Conservation (phyloP, 1,140 invertebrate species). For the Meloidogyne chitwoodi region DNA sequence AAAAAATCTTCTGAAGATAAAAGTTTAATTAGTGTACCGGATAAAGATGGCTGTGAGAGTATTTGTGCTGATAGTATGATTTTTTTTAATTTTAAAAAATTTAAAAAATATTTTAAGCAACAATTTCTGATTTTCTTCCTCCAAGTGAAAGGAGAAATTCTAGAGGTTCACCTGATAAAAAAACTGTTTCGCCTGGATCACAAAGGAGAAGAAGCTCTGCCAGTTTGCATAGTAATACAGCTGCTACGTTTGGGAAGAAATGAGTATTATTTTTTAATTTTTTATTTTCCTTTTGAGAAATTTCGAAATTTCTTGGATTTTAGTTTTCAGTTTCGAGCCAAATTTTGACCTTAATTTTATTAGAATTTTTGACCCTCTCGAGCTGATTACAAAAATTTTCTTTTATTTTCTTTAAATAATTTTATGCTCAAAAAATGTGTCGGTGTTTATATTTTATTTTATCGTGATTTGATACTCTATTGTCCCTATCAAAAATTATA, state of each 20-base stretch:
- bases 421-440: neutral
- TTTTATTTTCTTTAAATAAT: neutral
- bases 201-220: neutral
- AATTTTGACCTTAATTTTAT: no score
- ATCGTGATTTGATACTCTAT: no score
- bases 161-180: slow-evolving; percentile 10
- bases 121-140: slow-evolving; percentile 4
- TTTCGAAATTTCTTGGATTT: no score
- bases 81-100: neutral
- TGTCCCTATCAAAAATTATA: no score
- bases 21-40: slow-evolving; percentile 1
- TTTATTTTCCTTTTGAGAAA: no score
- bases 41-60: slow-evolving; percentile 2
- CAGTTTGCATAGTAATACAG: neutral
- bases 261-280: neutral
- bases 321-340: no score
- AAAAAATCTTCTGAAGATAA: slow-evolving; percentile 16
- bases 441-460: neutral
- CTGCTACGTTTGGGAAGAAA: neutral
- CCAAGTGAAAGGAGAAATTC: slow-evolving; percentile 12
- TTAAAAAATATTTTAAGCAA: neutral
- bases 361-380: no score
- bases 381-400: neutral
- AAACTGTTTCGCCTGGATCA: neutral
- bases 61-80: neutral